These are phyloP conservation scores for Capitulum mitella DNA, from an alignment of 2,888 invertebrate genomes.

Conservation along the genomic window DNA sequence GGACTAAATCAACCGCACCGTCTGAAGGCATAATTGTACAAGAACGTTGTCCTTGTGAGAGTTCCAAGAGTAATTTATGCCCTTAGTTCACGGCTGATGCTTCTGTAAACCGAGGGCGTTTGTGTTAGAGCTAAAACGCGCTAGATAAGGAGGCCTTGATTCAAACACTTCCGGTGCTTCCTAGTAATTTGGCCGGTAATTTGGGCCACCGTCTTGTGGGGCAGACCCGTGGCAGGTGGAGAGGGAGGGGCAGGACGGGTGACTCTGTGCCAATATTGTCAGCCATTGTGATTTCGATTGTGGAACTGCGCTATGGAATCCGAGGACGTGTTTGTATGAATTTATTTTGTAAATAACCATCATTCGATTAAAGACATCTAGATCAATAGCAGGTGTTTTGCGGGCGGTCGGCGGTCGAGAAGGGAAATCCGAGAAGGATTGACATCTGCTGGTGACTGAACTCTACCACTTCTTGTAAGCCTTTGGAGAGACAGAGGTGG, in stretches of 20 bases:
- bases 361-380: constrained; percentile 19
- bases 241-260: neutral
- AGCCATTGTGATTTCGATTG: constrained; percentile 14
- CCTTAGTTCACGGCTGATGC: neutral
- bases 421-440: too few species aligned
- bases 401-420: too few species aligned
- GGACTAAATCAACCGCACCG: neutral
- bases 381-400: neutral
- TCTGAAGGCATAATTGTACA: neutral
- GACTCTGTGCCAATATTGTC: neutral
- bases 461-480: too few species aligned
- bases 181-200: neutral
- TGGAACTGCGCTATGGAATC: neutral
- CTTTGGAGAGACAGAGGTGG: too few species aligned
- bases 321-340: neutral
- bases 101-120: neutral
- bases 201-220: too few species aligned
- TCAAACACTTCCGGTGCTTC: neutral
- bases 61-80: neutral
- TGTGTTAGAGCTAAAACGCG: neutral
- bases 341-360: constrained; percentile 23
- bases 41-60: neutral
- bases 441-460: too few species aligned
- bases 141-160: neutral
- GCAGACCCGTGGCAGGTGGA: too few species aligned